Evolutionary conservation across 2,113 vertebrate genomes (phyloP).

Genomic region (Leucopternis melanops): DNA sequence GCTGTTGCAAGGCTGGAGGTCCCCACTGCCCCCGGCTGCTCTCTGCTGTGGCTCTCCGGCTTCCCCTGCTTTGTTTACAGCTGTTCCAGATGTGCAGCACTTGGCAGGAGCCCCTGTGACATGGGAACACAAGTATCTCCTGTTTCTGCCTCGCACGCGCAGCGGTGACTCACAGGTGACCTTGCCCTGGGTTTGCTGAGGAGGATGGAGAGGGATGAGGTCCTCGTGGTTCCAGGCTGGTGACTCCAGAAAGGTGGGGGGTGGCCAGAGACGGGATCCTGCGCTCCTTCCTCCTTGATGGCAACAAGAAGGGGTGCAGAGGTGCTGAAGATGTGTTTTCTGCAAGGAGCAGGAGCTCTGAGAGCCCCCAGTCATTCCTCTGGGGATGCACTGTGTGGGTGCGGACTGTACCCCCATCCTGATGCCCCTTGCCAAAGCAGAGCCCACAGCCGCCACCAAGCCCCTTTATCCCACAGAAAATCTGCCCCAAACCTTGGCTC

Average conservation of each 20-base stretch:
- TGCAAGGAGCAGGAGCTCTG: neutral
- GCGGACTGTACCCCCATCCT: rapidly evolving
- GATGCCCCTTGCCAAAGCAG: neutral
- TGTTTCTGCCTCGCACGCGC: neutral
- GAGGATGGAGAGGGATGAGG: neutral
- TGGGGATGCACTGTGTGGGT: neutral
- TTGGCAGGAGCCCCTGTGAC: neutral
- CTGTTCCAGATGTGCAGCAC: conserved; percentile 16
- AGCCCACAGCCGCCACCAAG: rapidly evolving
- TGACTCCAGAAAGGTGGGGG: neutral
- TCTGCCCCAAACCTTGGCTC: neutral
- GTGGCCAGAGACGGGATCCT: neutral
- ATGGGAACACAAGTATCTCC: neutral
- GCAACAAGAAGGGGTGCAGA: neutral
- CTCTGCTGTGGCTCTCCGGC: neutral
- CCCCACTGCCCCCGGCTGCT: neutral
- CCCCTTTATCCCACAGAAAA: neutral
- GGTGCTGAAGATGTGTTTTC: neutral
- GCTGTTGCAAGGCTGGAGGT: neutral
- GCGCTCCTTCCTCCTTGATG: neutral
- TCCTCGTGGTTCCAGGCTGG: neutral
- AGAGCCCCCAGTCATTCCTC: neutral
- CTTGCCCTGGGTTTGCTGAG: neutral
- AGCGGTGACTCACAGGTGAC: neutral
- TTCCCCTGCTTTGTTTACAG: conserved; percentile 32